Percentiles rank a stretch among this genome's conserved stretches.
Conservation (phyloP, 2,797 vertebrate species). For the Pempheris klunzingeri region DNA sequence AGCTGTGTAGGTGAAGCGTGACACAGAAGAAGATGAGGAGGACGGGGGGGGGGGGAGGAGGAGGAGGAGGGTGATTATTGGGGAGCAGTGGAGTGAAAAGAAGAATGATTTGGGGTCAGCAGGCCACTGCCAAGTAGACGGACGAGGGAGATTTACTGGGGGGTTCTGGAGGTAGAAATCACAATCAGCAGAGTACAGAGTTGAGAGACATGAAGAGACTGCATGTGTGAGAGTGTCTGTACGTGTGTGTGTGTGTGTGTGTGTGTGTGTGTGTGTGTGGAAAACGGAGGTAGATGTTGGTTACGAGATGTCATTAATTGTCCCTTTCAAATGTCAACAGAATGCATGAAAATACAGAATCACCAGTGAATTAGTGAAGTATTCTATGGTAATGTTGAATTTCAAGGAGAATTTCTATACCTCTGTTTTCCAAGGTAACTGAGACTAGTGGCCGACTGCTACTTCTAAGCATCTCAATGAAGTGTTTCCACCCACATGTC, state of each 20-base stretch:
- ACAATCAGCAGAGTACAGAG: slow-evolving; percentile 30
- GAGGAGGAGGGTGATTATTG: slow-evolving; percentile 40
- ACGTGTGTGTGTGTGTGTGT: too few relatives aligned
- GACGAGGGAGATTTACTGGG: slow-evolving; percentile 10
- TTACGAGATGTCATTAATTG: background rate
- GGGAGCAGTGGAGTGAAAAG: slow-evolving; percentile 35
- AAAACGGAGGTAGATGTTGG: background rate
- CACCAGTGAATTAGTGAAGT: background rate
- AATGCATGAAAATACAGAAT: background rate
- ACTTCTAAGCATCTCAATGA: slow-evolving; percentile 31
- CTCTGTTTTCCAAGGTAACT: slow-evolving; percentile 17
- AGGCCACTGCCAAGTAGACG: slow-evolving; percentile 10
- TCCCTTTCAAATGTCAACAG: background rate
- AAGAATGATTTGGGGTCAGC: slow-evolving; percentile 44
- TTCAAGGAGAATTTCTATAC: background rate
- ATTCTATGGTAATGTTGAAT: background rate
- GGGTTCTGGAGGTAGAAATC: slow-evolving; percentile 20
- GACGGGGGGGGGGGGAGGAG: slow-evolving; percentile 4
- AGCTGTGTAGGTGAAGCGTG: slow-evolving; percentile 34
- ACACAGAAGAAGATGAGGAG: slow-evolving; percentile 19
- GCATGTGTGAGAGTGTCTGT: too few relatives aligned
- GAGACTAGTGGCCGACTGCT: background rate
- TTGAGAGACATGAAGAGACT: background rate
- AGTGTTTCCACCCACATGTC: slow-evolving; percentile 38
- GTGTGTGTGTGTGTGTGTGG: background rate